Evolutionary conservation across 2,113 vertebrate genomes (phyloP), one percentile per base, ranked within the genome.

Genomic region (Talpa occidentalis): DNA sequence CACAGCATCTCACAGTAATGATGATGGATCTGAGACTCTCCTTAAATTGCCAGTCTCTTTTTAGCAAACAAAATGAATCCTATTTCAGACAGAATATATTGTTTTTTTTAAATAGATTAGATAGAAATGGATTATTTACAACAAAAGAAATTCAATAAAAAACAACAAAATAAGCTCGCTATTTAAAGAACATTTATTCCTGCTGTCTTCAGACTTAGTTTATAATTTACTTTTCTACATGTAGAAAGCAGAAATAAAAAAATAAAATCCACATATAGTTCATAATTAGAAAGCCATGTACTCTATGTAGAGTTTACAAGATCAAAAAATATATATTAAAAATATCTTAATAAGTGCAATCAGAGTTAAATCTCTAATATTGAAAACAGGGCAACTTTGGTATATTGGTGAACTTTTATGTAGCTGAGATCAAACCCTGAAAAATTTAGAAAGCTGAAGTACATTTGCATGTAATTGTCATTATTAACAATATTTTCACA

Each of bases 141-240:
- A 42, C 10, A 49, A 62, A 67, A 72, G 24, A 37, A 78, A 89
- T n/a, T 81, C 10, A 72, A 5, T 77, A 30, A 6, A 35, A n/a
- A 88, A 62, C 76, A 14, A 76, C 21, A 83, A 85, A 79, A 62
- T 87, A 92, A 76, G 2, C 1, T 70, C 90, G 44, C 12, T 79
- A 2, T 83, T 94, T 69, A 86, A 73, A 21, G 21, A 87, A 59
- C 15, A 74, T 96, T 82, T 77, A 90, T 72, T 95, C 95, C 37
- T 92, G 19, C 1, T 54, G 6, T 84, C 37, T 72, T 72, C 24
- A 88, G 22, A 26, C 5, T 35, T 69, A 72, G 7, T 76, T 93
- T 92, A 67, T 66, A 85, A 90, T 88, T 76, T 54, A 62, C 73
- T 87, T 47, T 90, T 47, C 12, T 47, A 2, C 12, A 84, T 69